A percentile compares a stretch with the other conserved stretches of the same genome.
phyloP scores from a whole-genome alignment of 2,113 vertebrate genomes.

The Strix uralensis region DNA sequence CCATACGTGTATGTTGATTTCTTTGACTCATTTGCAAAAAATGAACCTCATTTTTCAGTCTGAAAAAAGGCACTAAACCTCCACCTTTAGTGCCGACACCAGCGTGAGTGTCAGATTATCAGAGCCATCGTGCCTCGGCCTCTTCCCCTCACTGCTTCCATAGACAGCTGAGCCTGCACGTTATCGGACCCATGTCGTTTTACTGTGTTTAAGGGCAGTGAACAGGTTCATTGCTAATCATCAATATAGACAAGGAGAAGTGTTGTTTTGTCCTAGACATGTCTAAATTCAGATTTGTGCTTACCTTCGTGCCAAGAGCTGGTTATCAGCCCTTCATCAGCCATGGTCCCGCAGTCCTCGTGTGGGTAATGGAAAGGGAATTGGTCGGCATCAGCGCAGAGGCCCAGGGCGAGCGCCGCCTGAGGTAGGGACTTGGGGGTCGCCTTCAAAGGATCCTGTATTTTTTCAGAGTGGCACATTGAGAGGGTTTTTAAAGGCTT shows the following conservation, averaged over 20 bases:
- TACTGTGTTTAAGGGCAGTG: neutral
- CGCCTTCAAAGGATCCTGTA: rapidly evolving
- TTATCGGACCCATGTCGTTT: rapidly evolving
- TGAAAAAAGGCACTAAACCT: neutral
- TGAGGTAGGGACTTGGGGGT: neutral
- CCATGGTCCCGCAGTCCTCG: rapidly evolving
- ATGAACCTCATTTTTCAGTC: neutral
- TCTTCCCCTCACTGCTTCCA: neutral
- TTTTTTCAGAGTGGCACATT: neutral
- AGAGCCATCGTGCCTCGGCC: neutral
- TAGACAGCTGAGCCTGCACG: neutral
- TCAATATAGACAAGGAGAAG: neutral
- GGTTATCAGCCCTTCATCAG: neutral
- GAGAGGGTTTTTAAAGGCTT: neutral
- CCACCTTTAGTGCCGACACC: neutral
- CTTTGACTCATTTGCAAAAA: neutral
- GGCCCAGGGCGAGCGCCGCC: rapidly evolving
- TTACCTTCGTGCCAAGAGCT: neutral
- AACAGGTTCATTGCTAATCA: neutral
- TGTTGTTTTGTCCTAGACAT: neutral
- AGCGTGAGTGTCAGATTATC: neutral
- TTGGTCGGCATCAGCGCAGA: rapidly evolving
- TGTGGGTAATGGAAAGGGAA: neutral
- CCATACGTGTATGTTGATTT: neutral
- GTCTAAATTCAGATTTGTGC: neutral